Percentiles rank a stretch among this genome's conserved stretches.
phyloP scores from a whole-genome alignment of 2,113 vertebrate species.

The Gnathonemus echidnorhynchus region DNA sequence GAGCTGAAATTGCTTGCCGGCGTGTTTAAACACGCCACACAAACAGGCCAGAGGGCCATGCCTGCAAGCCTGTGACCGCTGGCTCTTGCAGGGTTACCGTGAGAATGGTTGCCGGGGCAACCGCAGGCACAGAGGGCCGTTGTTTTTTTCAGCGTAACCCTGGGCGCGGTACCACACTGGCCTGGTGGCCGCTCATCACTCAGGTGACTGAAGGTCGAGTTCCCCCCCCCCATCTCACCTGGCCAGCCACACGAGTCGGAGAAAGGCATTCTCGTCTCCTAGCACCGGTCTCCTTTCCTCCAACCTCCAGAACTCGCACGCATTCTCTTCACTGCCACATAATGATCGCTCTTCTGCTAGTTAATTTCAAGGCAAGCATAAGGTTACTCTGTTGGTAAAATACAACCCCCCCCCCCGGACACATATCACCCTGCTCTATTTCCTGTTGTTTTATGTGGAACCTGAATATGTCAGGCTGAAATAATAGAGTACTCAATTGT shows the following conservation, averaged over 20 bases:
- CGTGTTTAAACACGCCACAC: neutral
- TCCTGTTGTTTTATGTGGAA: slow-evolving; percentile 34
- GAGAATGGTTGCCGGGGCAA: neutral
- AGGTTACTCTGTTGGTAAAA: neutral
- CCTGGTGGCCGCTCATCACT: slow-evolving; percentile 49
- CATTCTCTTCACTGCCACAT: neutral
- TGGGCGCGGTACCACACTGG: slow-evolving; percentile 34
- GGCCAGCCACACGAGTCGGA: neutral
- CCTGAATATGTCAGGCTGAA: slow-evolving; percentile 43
- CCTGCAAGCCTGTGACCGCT: slow-evolving; percentile 34
- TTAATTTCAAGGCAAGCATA: slow-evolving; percentile 39
- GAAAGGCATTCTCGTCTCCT: neutral
- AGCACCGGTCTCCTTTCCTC: too few relatives aligned
- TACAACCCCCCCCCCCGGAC: slow-evolving; percentile 13
- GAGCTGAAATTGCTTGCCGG: neutral
- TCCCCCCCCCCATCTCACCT: neutral
- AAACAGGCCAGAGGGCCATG: slow-evolving; percentile 24
- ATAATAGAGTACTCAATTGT: slow-evolving; percentile 53
- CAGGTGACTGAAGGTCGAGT: slow-evolving; percentile 52
- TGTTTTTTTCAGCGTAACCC: neutral
- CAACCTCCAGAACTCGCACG: neutral
- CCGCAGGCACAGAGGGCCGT: neutral
- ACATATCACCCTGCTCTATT: slow-evolving; percentile 29
- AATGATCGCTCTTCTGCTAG: slow-evolving; percentile 33
- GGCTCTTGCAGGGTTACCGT: neutral